Base-by-base conservation (phyloP, 2,797 vertebrate species). In the Acestrorhynchus altus region DNA sequence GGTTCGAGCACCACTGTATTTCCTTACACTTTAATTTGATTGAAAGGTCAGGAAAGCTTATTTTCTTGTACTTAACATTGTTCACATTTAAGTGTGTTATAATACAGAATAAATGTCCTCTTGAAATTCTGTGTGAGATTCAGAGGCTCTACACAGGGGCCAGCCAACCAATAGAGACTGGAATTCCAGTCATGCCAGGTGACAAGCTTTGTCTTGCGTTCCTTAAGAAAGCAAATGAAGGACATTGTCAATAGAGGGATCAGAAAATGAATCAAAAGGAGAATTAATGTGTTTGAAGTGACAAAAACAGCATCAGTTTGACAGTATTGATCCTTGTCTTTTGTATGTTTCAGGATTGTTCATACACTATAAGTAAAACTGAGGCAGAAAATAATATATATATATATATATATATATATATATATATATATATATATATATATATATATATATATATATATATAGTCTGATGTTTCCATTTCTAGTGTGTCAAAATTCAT, bases 191-290 rank as follows among this genome's bases (percentile, higher is more conserved):
- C 22, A 26, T 52, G 69, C 54, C 47, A 54, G 28, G 57, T 24
- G 46, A 44, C 16, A 68, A 12, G 42, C 67, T 76, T 83, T 72
- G 44, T 72, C 60, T 71, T 69, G 22, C 39, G 67, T 60, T n/a
- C 49, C 44, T 56, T 74, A 60, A 35, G 47, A 76, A 51, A 46
- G 8, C 11, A 76, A 24, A 61, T 61, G 47, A 63, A 72, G 13
- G 54, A 61, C 11, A 7, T 47, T 80, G 49, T 65, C 57, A 72
- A n/a, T 40, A n/a, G 24, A 24, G 10, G 60, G 63, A 18, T 35
- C 3, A n/a, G 9, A 13, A 10, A 42, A 42, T 18, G 15, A 22
- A 15, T 61, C 54, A 57, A 8, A 35, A 11, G n/a, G 11, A 10
- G n/a, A 10, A 22, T 64, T 7, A 28, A 12, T 49, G 13, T 49